A percentile compares a stretch with the other conserved stretches of the same genome.
phyloP scores from a whole-genome alignment of 2,888 invertebrate species.

The Ariolimax columbianus region DNA sequence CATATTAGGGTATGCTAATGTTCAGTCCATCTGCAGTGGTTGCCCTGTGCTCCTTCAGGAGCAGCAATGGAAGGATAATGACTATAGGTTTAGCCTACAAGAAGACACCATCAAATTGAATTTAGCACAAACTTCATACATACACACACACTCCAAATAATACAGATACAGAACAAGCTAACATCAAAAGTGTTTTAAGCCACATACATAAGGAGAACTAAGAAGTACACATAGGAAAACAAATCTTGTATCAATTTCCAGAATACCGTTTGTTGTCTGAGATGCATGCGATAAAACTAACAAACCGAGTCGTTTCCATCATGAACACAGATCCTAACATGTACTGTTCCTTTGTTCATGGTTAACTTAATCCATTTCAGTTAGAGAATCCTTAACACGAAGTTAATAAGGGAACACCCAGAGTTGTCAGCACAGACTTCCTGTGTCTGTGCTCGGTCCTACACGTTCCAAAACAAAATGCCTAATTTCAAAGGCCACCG shows the following conservation, averaged over 20 bases:
- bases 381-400: not conserved
- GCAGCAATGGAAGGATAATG: too few species aligned
- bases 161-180: not conserved
- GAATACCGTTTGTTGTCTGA: conserved; percentile 1
- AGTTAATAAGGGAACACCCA: conserved; percentile 22
- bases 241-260: not conserved
- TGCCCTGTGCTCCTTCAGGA: too few species aligned
- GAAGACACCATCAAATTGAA: too few species aligned
- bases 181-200: not conserved
- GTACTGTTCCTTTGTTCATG: conserved; percentile 22
- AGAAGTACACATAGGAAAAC: not conserved
- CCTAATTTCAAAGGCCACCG: not conserved
- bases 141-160: too few species aligned
- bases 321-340: not conserved
- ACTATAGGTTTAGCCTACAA: too few species aligned
- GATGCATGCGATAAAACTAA: conserved; percentile 30
- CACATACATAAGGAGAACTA: too few species aligned
- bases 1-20: too few species aligned
- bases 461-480: conserved; percentile 16
- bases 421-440: not conserved
- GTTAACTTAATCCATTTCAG: conserved; percentile 15
- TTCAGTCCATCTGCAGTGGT: too few species aligned
- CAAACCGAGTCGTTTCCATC: conserved; percentile 27
- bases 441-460: not conserved
- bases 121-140: too few species aligned